phyloP scores from a whole-genome alignment of 2,888 invertebrate species.

The Pyrrhia umbra region DNA sequence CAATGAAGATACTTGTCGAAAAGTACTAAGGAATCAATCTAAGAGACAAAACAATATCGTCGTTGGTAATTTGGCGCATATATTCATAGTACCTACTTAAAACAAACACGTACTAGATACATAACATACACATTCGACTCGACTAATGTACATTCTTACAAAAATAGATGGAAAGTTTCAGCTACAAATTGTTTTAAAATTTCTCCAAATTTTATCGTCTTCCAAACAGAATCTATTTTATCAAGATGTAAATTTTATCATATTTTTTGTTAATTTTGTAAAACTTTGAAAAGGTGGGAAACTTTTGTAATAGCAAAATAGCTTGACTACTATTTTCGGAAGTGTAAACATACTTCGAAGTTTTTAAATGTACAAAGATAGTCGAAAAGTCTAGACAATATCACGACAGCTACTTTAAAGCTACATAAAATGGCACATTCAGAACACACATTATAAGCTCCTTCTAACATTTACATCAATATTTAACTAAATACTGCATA shows the following conservation, averaged over 20 bases:
- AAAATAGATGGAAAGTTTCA: constrained; percentile 75
- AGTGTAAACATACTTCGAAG: not conserved
- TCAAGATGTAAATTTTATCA: not conserved
- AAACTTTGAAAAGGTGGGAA: constrained; percentile 6
- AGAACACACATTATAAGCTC: constrained; percentile 80
- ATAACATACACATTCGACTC: constrained; percentile 45
- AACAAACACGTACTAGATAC: constrained; percentile 53
- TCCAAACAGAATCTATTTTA: not conserved
- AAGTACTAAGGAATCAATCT: constrained; percentile 55
- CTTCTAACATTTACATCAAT: constrained; percentile 56
- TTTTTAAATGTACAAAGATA: constrained; percentile 24
- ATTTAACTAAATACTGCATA: constrained; percentile 29
- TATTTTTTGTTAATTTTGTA: constrained; percentile 15
- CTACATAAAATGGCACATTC: constrained; percentile 76
- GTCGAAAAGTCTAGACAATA: constrained; percentile 55
- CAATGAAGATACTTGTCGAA: constrained; percentile 42
- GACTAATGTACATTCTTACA: constrained; percentile 75
- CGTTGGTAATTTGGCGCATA: constrained; percentile 69
- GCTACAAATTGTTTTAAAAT: constrained; percentile 41
- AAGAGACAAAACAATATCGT: constrained; percentile 3
- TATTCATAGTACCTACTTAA: constrained; percentile 41
- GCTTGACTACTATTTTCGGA: constrained; percentile 1
- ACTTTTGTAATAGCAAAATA: constrained; percentile 49
- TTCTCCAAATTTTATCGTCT: constrained; percentile 24
- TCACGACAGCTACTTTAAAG: constrained; percentile 54